These are phyloP conservation scores for Drosophila fulvimacula DNA, from an alignment of 2,888 invertebrate genomes.

Conservation along the genomic window DNA sequence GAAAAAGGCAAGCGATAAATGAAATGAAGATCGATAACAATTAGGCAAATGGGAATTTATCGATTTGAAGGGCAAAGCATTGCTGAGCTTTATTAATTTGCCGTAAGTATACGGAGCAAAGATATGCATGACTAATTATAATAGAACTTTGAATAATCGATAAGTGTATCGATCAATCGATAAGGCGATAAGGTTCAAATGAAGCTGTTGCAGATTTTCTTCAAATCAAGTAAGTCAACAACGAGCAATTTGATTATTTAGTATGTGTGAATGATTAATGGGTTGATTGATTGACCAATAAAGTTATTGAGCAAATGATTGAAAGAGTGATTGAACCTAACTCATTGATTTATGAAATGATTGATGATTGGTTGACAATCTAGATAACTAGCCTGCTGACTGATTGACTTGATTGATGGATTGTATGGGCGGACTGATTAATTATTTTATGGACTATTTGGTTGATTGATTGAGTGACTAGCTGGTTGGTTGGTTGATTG, in stretches of 20 bases:
- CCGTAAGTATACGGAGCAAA: too few relatives aligned
- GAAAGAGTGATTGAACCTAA: background rate
- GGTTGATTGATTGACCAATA: background rate
- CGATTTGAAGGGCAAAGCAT: background rate
- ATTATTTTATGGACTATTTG: background rate
- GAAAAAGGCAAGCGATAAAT: background rate
- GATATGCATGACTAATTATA: background rate
- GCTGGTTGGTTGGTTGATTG: background rate
- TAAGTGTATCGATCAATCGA: background rate
- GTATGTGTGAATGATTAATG: background rate
- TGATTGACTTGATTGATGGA: background rate
- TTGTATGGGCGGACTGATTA: too few relatives aligned
- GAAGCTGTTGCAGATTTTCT: background rate
- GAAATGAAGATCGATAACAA: conserved; percentile 8
- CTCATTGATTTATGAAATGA: background rate
- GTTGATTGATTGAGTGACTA: too few relatives aligned
- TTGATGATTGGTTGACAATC: too few relatives aligned
- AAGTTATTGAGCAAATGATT: background rate
- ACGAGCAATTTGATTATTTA: background rate
- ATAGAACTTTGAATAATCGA: background rate
- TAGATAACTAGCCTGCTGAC: background rate
- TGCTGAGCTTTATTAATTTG: background rate
- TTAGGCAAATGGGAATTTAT: background rate
- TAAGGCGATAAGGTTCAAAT: background rate
- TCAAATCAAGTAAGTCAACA: background rate